Percentiles rank a stretch among this genome's conserved stretches.
Conservation (phyloP, 2,113 vertebrate species). For the Chionis minor region DNA sequence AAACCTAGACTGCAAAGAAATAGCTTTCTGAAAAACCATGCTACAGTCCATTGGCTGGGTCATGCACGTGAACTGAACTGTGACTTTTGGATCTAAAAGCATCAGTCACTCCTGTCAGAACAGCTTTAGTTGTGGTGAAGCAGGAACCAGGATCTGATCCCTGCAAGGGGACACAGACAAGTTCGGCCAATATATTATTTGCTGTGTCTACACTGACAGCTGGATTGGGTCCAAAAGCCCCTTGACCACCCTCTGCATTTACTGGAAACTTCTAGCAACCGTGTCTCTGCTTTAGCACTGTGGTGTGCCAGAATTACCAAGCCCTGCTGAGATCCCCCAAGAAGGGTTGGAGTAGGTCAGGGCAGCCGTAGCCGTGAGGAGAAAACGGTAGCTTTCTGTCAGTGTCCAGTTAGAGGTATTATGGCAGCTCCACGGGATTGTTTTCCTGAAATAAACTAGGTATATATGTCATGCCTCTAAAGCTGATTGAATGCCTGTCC, state of each 20-base stretch:
- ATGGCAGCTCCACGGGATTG: not conserved
- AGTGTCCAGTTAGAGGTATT: not conserved
- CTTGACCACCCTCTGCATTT: not conserved
- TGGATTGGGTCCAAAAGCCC: constrained; percentile 13
- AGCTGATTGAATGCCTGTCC: not conserved
- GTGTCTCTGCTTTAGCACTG: not conserved
- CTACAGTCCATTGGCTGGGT: constrained; percentile 27
- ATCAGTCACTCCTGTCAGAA: constrained; percentile 47
- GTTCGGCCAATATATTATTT: not conserved
- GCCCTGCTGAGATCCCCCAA: not conserved
- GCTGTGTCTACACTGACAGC: not conserved
- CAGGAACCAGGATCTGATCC: not conserved
- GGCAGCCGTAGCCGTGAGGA: not conserved
- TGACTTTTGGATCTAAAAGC: constrained; percentile 14
- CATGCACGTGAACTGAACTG: not conserved
- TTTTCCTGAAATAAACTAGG: not conserved
- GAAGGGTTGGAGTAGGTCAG: not conserved
- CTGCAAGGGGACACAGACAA: not conserved
- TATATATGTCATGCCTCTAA: not conserved
- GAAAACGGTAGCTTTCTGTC: not conserved
- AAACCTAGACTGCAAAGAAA: constrained; percentile 18
- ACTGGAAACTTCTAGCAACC: not conserved
- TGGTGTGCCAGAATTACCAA: not conserved
- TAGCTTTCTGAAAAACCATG: not conserved
- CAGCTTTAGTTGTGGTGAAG: constrained; percentile 5